phyloP scores from a whole-genome alignment of 2,888 invertebrate species.

The Drosophila mimica region DNA sequence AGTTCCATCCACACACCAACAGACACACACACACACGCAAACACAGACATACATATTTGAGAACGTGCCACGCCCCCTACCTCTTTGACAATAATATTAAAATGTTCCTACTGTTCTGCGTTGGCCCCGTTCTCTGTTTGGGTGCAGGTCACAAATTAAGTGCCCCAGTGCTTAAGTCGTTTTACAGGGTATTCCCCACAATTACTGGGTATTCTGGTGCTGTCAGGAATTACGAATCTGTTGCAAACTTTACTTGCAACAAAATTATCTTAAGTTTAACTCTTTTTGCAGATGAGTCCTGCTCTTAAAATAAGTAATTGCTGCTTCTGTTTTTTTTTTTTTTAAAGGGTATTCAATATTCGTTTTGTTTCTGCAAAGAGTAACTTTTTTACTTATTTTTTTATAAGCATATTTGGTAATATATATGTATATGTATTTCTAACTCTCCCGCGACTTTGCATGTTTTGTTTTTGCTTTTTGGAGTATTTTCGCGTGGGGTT shows the following conservation, averaged over 20 bases:
- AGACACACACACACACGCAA: constrained; percentile 25
- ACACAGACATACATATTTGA: constrained; percentile 16
- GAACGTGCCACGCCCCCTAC: constrained; percentile 28
- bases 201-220: neutral
- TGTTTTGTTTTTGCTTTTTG: constrained; percentile 23
- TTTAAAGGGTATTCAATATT: constrained; percentile 20
- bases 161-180: constrained; percentile 18
- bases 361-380: neutral
- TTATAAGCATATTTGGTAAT: constrained; percentile 66
- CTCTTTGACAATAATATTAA: constrained; percentile 64
- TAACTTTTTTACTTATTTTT: constrained; percentile 15
- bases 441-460: constrained; percentile 46
- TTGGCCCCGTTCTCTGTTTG: neutral
- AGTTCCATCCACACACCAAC: constrained; percentile 27
- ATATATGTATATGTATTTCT: constrained; percentile 50
- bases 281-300: neutral
- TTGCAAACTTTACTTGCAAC: neutral
- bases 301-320: neutral
- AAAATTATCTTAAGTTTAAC: too few relatives aligned
- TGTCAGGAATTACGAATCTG: neutral
- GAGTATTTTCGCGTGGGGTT: constrained; percentile 53
- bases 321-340: too few relatives aligned
- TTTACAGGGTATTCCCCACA: neutral
- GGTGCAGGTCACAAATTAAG: constrained; percentile 21
- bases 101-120: constrained; percentile 69